A percentile compares a stretch with the other conserved stretches of the same genome.
Conservation (phyloP, 2,797 vertebrate species). For the Brotogeris chrysoptera region DNA sequence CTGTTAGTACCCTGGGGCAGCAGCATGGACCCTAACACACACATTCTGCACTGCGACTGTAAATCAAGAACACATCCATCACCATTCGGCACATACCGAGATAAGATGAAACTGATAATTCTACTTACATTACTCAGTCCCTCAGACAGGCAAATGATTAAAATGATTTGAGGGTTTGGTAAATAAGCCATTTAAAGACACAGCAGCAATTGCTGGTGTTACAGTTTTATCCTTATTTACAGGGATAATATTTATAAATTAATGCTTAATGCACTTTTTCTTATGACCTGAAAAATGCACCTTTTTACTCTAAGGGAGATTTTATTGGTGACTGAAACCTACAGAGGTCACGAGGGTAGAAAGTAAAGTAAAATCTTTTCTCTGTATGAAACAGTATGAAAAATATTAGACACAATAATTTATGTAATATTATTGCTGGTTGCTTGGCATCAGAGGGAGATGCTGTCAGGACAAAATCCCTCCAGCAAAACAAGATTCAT, state of each 20-base stretch:
- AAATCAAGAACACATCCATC: neutral
- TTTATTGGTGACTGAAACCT: neutral
- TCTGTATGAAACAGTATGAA: neutral
- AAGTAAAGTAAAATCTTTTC: neutral
- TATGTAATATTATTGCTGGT: neutral
- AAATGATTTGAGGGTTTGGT: neutral
- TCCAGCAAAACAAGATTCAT: neutral
- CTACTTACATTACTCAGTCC: neutral
- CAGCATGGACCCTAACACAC: neutral
- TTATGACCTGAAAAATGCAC: neutral
- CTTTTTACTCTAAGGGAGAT: neutral
- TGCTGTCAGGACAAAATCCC: neutral
- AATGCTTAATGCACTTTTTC: neutral
- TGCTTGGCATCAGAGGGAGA: neutral
- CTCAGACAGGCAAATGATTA: neutral
- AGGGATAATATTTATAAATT: neutral
- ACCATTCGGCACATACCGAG: neutral
- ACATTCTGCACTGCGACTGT: neutral
- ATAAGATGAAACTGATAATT: neutral
- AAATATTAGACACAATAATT: neutral
- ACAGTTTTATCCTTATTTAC: neutral
- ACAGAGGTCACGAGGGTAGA: neutral
- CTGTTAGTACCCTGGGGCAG: neutral
- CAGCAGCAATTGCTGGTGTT: neutral
- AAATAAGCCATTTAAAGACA: neutral